phyloP scores from a whole-genome alignment of 2,113 vertebrate species.

The Nannobrachium achirus region DNA sequence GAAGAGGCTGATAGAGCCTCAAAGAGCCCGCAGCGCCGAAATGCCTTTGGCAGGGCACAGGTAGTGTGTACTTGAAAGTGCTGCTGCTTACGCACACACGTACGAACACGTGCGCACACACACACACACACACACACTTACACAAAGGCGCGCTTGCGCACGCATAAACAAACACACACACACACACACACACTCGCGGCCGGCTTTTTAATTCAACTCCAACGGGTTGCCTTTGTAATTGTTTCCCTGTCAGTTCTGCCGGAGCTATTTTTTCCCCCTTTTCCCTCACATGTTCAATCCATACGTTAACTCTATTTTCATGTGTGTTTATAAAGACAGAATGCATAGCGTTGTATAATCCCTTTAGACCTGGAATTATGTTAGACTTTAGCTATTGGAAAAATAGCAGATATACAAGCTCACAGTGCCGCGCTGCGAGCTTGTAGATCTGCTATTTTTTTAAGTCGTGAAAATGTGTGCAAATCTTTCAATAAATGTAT shows the following conservation, averaged over 20 bases:
- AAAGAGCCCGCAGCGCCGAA: conserved; percentile 73
- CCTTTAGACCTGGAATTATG: no score
- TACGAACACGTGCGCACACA: conserved; percentile 34
- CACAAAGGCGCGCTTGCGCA: conserved; percentile 39
- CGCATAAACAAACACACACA: conserved; percentile 10
- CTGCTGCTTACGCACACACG: conserved; percentile 15
- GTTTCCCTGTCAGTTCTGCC: conserved; percentile 54
- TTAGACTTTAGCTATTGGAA: no score
- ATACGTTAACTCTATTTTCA: conserved; percentile 38
- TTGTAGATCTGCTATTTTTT: no score
- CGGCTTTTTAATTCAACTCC: conserved; percentile 61
- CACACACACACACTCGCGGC: conserved; percentile 14
- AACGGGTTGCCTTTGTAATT: conserved; percentile 57
- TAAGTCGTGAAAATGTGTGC: no score
- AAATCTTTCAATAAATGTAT: no score
- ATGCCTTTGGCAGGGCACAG: conserved; percentile 77
- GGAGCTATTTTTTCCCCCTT: conserved; percentile 37
- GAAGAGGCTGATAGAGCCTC: conserved; percentile 78
- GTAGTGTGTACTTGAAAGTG: conserved; percentile 74
- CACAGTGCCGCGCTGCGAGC: no score
- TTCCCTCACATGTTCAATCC: background rate
- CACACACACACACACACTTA: conserved; percentile 34
- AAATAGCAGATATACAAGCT: no score
- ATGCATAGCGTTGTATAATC: conserved; percentile 54
- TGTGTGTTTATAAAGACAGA: conserved; percentile 44